Evolutionary conservation across 2,113 vertebrate genomes (phyloP), one percentile per base, ranked within the genome.

Genomic region (Spea bombifrons): DNA sequence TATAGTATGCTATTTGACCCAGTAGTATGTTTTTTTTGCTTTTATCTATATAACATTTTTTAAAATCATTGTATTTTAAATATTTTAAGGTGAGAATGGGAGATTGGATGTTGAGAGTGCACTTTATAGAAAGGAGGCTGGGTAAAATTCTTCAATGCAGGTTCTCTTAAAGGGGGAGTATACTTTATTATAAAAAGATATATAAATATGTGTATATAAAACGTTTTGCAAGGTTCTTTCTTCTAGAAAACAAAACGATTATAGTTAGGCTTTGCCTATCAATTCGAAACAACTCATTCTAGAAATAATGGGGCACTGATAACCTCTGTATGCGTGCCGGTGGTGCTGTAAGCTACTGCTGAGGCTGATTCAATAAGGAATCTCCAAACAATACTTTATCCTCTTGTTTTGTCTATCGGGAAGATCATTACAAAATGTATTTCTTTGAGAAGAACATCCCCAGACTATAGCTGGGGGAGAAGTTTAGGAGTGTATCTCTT

Each of bases 61-160:
- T 80, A 61, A 5, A 74, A 74, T 61, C 71, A 66, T 68, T 68
- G 75, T 79, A 74, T 80, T 74, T 80, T 74, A 80, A 80, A 69
- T 74, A 80, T 74, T 74, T 73, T 66, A 16, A 83, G 85, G 76
- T 50, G 7, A 73, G 81, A 64, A 50, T 64, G 61, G 69, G 64
- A 81, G 55, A 81, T 48, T 78, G 73, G 82, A 83, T 71, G 81
- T 74, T 82, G 73, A 63, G 84, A 85, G 86, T 87, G 75, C 75
- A 82, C 75, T 82, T 82, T 77, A 77, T 43, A 73, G 46, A 73
- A 68, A 67, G 50, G 65, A 78, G 72, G 75, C 55, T 75, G 55
- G 44, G 67, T 59, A 44, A 64, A 17, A 3, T 55, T 43, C 17
- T 73, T 57, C 50, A 72, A 48, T 67, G 70, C 13, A 50, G 49